Base-by-base conservation (phyloP, 2,113 vertebrate genomes). In the Megaceryle maxima region DNA sequence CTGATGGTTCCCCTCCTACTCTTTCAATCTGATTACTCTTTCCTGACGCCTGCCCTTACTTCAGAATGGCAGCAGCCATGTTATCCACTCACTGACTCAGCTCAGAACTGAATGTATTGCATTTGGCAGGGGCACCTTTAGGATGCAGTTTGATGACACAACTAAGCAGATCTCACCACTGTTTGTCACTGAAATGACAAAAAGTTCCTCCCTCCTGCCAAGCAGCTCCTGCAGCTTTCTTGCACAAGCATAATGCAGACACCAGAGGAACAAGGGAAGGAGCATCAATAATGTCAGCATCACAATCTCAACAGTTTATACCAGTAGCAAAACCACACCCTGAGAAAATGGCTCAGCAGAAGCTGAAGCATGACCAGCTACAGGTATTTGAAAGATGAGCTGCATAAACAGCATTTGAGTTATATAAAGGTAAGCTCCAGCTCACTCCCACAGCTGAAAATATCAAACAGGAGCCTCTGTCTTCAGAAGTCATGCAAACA, bases 111-210 rank as follows among this genome's bases (percentile, higher is more conserved):
- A 76, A 57, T 2, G 79, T 14, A 53, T 7, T 88, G 50, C 63
- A 35, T 66, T 92, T 88, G 85, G 85, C 90, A 93, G 92, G 33
- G 79, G 24, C 78, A 94, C 75, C 75, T 94, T 90, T 50, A 72
- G 24, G 29, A 62, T 35, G 33, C 79, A 93, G 63, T 56, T 33
- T 24, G 67, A 86, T 31, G 83, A 66, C 41, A 69, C 50, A 83
- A 26, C 88, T 69, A 64, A 85, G 85, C 88, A 83, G 70, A 92
- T 86, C 79, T 83, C 88, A 31, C 67, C 1, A 1, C 90, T 92
- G 78, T 37, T 37, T 37, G 8, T 85, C 88, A 72, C 66, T 14
- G 51, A 59, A 82, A 25, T 17, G 29, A 94, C 46, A n/a, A 70
- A 69, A 53, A 35, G 31, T 90, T 83, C 79, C 28, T 88, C 24